Percentiles rank a stretch among this genome's conserved stretches.
Conservation (phyloP, 2,888 invertebrate genomes). For the Acrocyrtus sp. region DNA sequence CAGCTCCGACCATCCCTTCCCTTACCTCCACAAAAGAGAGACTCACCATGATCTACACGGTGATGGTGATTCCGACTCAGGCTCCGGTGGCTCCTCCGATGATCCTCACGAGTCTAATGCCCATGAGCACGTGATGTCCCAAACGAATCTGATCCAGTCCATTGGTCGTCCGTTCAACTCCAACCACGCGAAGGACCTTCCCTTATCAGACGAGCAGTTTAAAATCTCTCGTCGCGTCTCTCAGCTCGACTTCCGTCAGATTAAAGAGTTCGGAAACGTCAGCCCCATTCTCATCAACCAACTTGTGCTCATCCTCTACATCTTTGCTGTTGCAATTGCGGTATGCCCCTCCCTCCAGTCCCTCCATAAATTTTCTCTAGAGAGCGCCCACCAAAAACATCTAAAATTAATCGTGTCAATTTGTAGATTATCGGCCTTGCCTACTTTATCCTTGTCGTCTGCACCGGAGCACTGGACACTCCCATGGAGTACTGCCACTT, state of each 20-base stretch:
- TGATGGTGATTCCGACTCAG: too few species aligned
- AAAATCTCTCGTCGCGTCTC: constrained; percentile 24
- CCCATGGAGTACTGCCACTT: constrained; percentile 24
- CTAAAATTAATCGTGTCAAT: background rate
- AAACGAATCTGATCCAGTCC: constrained; percentile 32
- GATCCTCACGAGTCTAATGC: too few species aligned
- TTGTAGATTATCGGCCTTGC: constrained; percentile 17
- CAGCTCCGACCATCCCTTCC: too few species aligned
- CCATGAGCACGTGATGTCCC: too few species aligned
- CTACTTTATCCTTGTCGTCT: constrained; percentile 11
- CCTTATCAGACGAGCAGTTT: constrained; percentile 25
- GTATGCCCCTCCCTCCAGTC: too few species aligned
- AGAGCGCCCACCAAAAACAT: too few species aligned
- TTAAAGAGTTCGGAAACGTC: constrained; percentile 6
- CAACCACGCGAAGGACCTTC: constrained; percentile 23
- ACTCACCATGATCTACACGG: too few species aligned
- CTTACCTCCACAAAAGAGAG: too few species aligned
- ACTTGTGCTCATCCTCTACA: background rate
- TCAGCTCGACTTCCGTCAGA: constrained; percentile 6
- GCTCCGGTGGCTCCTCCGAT: too few species aligned
- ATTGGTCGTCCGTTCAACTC: constrained; percentile 23
- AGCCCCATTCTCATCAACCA: constrained; percentile 1
- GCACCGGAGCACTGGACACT: background rate
- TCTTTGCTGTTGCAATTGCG: constrained; percentile 13
- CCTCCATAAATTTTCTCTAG: too few species aligned